A percentile compares a stretch with the other conserved stretches of the same genome.
Evolutionary conservation across 2,888 invertebrate genomes (phyloP).

Genomic region (Cryptops parisi): DNA sequence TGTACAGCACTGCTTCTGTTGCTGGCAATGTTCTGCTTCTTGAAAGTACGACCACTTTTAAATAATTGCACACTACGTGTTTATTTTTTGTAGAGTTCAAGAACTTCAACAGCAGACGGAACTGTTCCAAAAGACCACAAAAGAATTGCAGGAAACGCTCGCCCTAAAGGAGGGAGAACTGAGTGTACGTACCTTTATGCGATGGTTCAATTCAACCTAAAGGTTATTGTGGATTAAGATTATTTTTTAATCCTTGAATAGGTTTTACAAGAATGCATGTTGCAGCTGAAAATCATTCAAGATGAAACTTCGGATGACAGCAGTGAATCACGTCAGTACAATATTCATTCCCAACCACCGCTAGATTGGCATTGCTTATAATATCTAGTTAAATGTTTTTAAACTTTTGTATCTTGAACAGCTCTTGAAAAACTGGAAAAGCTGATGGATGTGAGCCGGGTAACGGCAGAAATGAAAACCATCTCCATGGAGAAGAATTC

Average conservation of each 20-base stretch:
- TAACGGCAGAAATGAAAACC: conserved; percentile 44
- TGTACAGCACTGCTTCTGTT: no score
- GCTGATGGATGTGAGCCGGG: conserved; percentile 41
- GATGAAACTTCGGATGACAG: background rate
- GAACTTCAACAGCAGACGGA: conserved; percentile 13
- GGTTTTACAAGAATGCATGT: conserved; percentile 24
- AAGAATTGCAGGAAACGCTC: conserved; percentile 15
- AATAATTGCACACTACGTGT: background rate
- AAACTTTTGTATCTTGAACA: background rate
- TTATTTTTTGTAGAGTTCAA: conserved; percentile 14
- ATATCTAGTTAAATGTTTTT: no score
- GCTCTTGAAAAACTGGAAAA: conserved; percentile 27
- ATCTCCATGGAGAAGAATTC: conserved; percentile 40
- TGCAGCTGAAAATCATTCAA: conserved; percentile 13
- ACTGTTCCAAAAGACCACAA: conserved; percentile 6
- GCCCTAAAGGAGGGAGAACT: conserved; percentile 17
- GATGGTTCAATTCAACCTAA: background rate
- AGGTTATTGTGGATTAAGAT: background rate
- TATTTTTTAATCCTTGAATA: conserved; percentile 1
- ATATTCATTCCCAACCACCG: no score
- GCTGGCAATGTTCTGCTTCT: no score
- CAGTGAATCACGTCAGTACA: background rate
- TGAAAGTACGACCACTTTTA: no score
- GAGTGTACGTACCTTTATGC: conserved; percentile 9
- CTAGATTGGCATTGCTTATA: no score